phyloP scores from a whole-genome alignment of 2,888 invertebrate genomes.

The Stramonita haemastoma region DNA sequence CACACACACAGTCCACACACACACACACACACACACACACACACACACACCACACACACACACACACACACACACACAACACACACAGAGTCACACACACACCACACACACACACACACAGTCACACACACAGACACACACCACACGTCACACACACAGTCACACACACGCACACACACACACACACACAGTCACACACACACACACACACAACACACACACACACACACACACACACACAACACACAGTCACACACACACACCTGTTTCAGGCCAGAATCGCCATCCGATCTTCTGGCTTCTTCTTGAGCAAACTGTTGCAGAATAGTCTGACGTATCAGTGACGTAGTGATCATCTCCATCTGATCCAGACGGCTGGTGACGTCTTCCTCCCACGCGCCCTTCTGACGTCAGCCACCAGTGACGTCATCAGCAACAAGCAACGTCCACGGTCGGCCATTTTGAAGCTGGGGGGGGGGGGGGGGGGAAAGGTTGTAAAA shows the following conservation, averaged over 20 bases:
- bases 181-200: neutral
- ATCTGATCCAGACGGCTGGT: neutral
- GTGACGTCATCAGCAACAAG: neutral
- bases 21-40: neutral
- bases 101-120: no score
- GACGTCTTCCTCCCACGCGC: slow-evolving; percentile 19
- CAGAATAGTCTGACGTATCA: slow-evolving; percentile 61
- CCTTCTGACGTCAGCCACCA: slow-evolving; percentile 2
- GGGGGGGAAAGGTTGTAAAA: neutral
- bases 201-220: neutral
- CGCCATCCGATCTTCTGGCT: slow-evolving; percentile 57
- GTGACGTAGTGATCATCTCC: neutral
- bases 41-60: neutral
- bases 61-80: neutral
- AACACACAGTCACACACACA: neutral
- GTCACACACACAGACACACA: no score
- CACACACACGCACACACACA: neutral
- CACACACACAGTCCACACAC: neutral
- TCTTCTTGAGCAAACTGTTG: slow-evolving; percentile 63
- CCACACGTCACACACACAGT: no score
- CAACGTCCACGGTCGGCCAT: neutral
- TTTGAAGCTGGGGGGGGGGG: neutral
- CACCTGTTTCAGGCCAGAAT: slow-evolving; percentile 58
- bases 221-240: slow-evolving; percentile 1
- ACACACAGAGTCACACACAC: no score